Base-by-base conservation (phyloP, 1,140 invertebrate genomes). In the Drosophila teissieri region DNA sequence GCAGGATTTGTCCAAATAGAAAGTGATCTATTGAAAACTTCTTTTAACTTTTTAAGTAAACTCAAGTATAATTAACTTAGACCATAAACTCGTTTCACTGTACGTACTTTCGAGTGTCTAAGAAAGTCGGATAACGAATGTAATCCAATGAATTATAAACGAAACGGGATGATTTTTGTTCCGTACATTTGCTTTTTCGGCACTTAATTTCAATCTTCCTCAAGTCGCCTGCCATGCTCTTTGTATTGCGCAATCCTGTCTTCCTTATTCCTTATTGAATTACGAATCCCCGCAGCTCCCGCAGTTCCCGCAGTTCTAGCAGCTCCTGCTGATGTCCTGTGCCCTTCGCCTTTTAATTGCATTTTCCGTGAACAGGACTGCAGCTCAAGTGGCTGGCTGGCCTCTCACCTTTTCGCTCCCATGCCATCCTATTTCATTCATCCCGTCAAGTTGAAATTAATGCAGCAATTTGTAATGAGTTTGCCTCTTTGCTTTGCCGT, bases 391-490 rank as follows among this genome's bases (percentile, higher is more conserved):
- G 72, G 73, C 77, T 46, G n/a, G n/a, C n/a, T n/a, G n/a, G 39
- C 53, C 45, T 64, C 15, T 51, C 62, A 49, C 62, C 56, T 48
- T 55, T 57, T 44, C 53, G 34, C 22, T 42, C 8, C 8, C 31
- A 31, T 31, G 8, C 17, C 27, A 14, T 14, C 37, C 14, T 39
- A 14, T 5, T 39, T 14, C 37, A 39, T 39, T 14, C 37, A 39
- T 5, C 74, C 77, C 53, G 73, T 72, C 68, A 46, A 80, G 84
- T 89, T 77, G 84, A 80, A 88, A 88, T 88, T 88, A 88, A 88
- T 89, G 76, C 84, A 88, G 84, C 88, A 88, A 88, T 89, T 88
- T 88, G 80, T 89, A 88, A 88, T 89, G 84, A 89, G 84, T 80
- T 88, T 84, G 72, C 73, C 60, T 67, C 64, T 73, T 68, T 72